Evolutionary conservation across 2,888 invertebrate genomes (phyloP).

Genomic region (Bedellia somnulentella): DNA sequence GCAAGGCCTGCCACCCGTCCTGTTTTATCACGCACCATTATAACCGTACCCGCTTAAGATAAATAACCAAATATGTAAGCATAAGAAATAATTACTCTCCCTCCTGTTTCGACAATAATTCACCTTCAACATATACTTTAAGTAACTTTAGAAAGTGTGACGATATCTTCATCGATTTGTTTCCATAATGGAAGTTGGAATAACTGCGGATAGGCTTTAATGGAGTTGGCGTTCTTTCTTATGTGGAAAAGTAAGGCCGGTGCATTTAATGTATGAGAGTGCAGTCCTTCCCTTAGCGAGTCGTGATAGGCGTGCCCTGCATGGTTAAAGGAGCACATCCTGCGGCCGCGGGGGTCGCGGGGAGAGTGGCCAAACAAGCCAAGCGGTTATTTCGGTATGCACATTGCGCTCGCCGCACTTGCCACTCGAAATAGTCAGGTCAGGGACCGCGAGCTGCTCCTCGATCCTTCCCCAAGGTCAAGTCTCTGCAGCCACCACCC

Average conservation of each 20-base stretch:
- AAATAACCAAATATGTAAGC: too few species aligned
- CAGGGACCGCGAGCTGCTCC: conserved; percentile 54
- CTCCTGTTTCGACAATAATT: conserved; percentile 21
- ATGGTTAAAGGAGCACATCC: conserved; percentile 37
- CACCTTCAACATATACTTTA: too few species aligned
- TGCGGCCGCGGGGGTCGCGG: conserved; percentile 20
- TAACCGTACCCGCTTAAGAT: conserved; percentile 34
- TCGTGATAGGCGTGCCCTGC: conserved; percentile 38
- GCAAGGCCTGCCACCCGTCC: too few species aligned
- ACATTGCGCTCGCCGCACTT: conserved; percentile 54
- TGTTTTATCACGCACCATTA: conserved; percentile 40
- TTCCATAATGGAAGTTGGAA: too few species aligned
- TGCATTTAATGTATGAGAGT: too few species aligned
- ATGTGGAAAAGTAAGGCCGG: too few species aligned
- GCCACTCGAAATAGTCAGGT: conserved; percentile 61
- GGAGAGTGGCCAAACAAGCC: too few species aligned
- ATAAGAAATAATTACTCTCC: conserved; percentile 26
- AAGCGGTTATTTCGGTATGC: conserved; percentile 59
- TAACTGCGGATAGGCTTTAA: too few species aligned
- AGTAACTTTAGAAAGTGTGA: too few species aligned
- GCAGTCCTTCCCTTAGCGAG: too few species aligned
- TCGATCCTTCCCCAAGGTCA: conserved; percentile 60
- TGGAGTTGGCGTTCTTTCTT: too few species aligned
- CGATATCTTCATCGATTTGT: too few species aligned
- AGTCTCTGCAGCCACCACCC: conserved; percentile 34